Evolutionary conservation across 2,888 invertebrate species (phyloP).

Genomic region (Tortrix viridana): DNA sequence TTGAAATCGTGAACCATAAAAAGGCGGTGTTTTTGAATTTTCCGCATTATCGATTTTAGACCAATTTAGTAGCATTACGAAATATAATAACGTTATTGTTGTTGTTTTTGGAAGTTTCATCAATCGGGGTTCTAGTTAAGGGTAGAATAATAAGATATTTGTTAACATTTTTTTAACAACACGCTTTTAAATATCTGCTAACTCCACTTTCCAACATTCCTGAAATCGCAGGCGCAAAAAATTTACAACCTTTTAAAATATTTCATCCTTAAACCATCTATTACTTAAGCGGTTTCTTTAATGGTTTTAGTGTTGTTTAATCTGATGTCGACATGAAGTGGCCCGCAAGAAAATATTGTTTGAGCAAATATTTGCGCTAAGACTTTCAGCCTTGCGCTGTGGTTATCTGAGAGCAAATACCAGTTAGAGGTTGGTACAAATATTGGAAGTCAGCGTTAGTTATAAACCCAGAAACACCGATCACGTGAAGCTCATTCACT

Average conservation of each 20-base stretch:
- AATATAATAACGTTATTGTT: conserved; percentile 4
- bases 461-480: conserved; percentile 28
- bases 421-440: conserved; percentile 52
- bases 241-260: conserved; percentile 2
- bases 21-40: conserved; percentile 34
- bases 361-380: conserved; percentile 71
- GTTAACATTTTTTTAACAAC: too few species aligned
- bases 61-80: conserved; percentile 16
- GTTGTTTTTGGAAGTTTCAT: neutral
- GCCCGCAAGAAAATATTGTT: conserved; percentile 75
- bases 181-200: too few species aligned
- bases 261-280: conserved; percentile 23
- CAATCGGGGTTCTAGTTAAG: neutral
- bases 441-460: conserved; percentile 23
- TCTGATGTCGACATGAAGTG: conserved; percentile 80
- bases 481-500: neutral
- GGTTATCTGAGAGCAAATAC: conserved; percentile 67
- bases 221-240: neutral
- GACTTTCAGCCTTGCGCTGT: conserved; percentile 63
- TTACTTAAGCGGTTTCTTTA: conserved; percentile 52
- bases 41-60: conserved; percentile 32
- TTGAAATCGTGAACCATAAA: conserved; percentile 36
- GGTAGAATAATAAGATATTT: too few species aligned
- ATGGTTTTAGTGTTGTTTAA: conserved; percentile 71
- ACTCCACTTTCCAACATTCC: neutral